Conservation (phyloP, 2,888 invertebrate species). For the Cybosia mesomella region DNA sequence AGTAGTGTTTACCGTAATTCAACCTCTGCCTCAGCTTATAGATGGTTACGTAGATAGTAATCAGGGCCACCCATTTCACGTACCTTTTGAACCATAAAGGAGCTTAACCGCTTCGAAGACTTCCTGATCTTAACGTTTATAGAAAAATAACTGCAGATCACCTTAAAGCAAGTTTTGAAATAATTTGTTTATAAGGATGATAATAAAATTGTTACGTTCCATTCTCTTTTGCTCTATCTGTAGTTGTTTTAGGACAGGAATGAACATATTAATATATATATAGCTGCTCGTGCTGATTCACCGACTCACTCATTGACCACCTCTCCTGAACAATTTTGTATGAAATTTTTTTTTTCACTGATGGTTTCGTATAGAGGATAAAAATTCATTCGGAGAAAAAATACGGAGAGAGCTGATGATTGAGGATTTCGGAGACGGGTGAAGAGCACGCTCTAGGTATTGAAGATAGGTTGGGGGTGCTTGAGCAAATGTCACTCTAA, state of each 20-base stretch:
- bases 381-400: too few species aligned
- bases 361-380: too few species aligned
- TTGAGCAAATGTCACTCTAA: too few species aligned
- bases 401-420: too few species aligned
- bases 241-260: background rate
- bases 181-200: background rate
- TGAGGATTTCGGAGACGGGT: too few species aligned
- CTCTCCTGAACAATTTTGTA: too few species aligned
- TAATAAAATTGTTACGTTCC: background rate
- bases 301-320: too few species aligned
- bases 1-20: slow-evolving; percentile 19
- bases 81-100: slow-evolving; percentile 1
- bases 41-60: background rate
- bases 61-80: slow-evolving; percentile 7
- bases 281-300: too few species aligned
- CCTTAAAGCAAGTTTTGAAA: background rate
- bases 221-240: background rate
- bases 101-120: background rate
- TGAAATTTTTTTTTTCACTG: too few species aligned
- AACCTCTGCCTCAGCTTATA: background rate
- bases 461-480: too few species aligned
- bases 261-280: too few species aligned
- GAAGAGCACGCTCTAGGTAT: too few species aligned
- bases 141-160: background rate
- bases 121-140: background rate